phyloP scores from a whole-genome alignment of 2,888 invertebrate genomes.

The Aleiodes alternator region DNA sequence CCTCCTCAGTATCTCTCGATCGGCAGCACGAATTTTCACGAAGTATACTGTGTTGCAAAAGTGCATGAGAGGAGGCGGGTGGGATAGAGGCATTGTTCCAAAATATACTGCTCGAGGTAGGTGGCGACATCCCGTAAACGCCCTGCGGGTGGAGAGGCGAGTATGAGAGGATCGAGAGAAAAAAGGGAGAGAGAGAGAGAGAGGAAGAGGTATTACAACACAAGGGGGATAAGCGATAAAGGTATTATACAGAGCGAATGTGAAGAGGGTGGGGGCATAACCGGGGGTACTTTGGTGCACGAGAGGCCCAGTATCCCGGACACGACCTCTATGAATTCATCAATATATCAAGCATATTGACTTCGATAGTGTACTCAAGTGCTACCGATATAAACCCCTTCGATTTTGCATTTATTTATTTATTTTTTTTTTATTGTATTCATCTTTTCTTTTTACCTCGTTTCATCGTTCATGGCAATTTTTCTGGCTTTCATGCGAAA shows the following conservation, averaged over 20 bases:
- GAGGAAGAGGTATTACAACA: slow-evolving; percentile 9
- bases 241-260: slow-evolving; percentile 25
- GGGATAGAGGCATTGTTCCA: slow-evolving; percentile 61
- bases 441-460: slow-evolving; percentile 47
- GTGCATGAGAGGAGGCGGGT: slow-evolving; percentile 51
- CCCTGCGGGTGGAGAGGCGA: slow-evolving; percentile 41
- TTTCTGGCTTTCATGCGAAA: slow-evolving; percentile 25
- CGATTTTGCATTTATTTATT: neutral
- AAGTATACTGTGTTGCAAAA: slow-evolving; percentile 46
- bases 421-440: slow-evolving; percentile 7
- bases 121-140: slow-evolving; percentile 61
- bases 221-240: slow-evolving; percentile 22
- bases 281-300: slow-evolving; percentile 34
- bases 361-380: slow-evolving; percentile 44
- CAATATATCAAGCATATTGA: slow-evolving; percentile 62
- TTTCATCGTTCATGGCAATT: slow-evolving; percentile 38
- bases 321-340: slow-evolving; percentile 62
- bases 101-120: slow-evolving; percentile 64
- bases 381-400: slow-evolving; percentile 34
- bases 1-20: slow-evolving; percentile 55
- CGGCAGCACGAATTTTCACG: slow-evolving; percentile 59
- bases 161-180: slow-evolving; percentile 21
- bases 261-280: slow-evolving; percentile 4
- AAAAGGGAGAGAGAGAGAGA: neutral
- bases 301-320: slow-evolving; percentile 53